Base-by-base conservation (phyloP, 2,888 invertebrate genomes). In the Piscicola geometra region DNA sequence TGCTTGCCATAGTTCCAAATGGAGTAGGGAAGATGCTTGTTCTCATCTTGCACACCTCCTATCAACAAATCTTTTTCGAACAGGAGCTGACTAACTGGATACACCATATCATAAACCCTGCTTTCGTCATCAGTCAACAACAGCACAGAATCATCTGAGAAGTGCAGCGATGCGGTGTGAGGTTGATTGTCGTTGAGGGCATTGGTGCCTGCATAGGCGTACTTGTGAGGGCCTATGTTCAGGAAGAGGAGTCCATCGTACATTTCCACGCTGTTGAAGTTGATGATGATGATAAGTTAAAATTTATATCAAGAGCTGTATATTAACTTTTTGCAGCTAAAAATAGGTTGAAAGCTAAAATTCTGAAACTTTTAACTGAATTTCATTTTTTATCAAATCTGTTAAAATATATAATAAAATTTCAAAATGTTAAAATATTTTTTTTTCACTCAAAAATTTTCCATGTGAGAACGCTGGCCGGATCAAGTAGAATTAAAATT, bases 1-100 rank as follows among this genome's bases (percentile, higher is more conserved):
- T 81, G 77, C 12, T 82, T 71, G 30, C 33, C 33, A 18, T 41
- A 60, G 2, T 83, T 81, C 81, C 83, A 84, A 5, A 84, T 75
- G 35, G 82, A 79, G 84, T 84, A 85, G 1, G 85, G 84, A 30
- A 83, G 75, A 9, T 72, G 69, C 3, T 36, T 50, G 1, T 21
- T 25, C 1, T 68, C 64, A 5, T 69, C 78, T 25, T 52, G 64
- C 5, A 52, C 18, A 77, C 75, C 75, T 1, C 75, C 75, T 21
- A 50, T 36, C 56, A 75, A 71, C 0, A 77, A 35, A 36, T 33
- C 33, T 3, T 35, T 36, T 21, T 60, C 64, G 15, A 73, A 36
- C 0, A 50, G 18, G 52, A 71, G 33, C 3, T 50, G 33, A 9
- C 30, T 52, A 18, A n/a, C n/a, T 5, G 71, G 71, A 18, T 0